Conservation (phyloP, 2,113 vertebrate genomes). For the Nesospiza acunhae region DNA sequence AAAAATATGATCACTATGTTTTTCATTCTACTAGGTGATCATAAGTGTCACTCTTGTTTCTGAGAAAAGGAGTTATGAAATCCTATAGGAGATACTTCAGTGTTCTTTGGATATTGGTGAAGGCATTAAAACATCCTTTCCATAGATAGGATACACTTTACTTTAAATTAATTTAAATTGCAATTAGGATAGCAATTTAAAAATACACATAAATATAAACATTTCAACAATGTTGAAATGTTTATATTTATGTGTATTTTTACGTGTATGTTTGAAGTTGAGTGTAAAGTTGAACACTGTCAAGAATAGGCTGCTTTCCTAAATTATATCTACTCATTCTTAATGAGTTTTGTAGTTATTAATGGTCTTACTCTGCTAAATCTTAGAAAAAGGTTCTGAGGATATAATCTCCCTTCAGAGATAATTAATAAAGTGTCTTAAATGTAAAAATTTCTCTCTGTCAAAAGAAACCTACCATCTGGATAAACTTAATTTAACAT, state of each 20-base stretch:
- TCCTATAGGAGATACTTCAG: not conserved
- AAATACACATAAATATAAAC: not conserved
- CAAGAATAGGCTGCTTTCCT: not conserved
- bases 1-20: not conserved
- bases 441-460: not conserved
- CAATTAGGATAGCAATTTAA: not conserved
- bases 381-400: not conserved
- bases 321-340: not conserved
- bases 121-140: not conserved
- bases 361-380: not conserved
- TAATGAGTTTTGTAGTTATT: not conserved
- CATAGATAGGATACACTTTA: not conserved
- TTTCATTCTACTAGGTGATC: not conserved
- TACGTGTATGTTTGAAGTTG: not conserved
- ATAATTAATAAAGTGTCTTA: not conserved
- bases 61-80: not conserved
- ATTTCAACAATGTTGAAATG: not conserved
- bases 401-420: not conserved
- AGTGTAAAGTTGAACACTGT: not conserved
- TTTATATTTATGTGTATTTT: too few relatives aligned
- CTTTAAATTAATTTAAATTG: not conserved
- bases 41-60: not conserved
- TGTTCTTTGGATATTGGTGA: not conserved
- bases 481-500: not conserved
- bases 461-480: not conserved